Conservation (phyloP, 2,888 invertebrate species). For the Drosophila setosimentum region DNA sequence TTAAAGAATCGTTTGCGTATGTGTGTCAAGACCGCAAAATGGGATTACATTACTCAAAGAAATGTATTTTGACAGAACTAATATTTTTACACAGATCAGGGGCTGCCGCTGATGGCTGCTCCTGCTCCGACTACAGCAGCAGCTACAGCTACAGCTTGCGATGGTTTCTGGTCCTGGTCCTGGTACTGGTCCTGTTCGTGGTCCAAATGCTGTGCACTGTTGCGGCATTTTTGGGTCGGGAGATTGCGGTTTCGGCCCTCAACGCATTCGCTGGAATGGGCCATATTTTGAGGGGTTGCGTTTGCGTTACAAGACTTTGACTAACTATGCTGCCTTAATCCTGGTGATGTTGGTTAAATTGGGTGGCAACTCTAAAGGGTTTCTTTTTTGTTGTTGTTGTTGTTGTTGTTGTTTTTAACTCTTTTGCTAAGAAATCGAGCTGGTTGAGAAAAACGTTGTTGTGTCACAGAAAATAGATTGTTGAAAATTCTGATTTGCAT, state of each 20-base stretch:
- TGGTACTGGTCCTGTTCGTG: background rate
- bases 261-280: background rate
- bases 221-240: slow-evolving; percentile 12
- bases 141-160: background rate
- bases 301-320: slow-evolving; percentile 22
- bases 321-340: slow-evolving; percentile 40
- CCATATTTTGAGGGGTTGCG: background rate
- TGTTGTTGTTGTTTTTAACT: too few relatives aligned
- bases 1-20: slow-evolving; percentile 58
- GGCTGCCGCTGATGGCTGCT: slow-evolving; percentile 52
- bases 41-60: slow-evolving; percentile 84
- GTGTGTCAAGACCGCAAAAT: slow-evolving; percentile 81
- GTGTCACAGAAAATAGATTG: background rate
- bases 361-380: slow-evolving; percentile 15
- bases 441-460: background rate
- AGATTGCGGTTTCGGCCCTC: slow-evolving; percentile 43
- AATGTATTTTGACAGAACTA: slow-evolving; percentile 84
- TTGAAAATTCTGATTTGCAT: background rate
- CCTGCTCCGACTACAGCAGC: background rate
- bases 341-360: slow-evolving; percentile 27
- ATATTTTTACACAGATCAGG: slow-evolving; percentile 80
- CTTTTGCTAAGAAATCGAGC: background rate
- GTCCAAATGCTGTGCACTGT: slow-evolving; percentile 8
- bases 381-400: background rate
- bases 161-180: background rate